Evolutionary conservation across 2,888 invertebrate species (phyloP).

Genomic region (Sesamia inferens): DNA sequence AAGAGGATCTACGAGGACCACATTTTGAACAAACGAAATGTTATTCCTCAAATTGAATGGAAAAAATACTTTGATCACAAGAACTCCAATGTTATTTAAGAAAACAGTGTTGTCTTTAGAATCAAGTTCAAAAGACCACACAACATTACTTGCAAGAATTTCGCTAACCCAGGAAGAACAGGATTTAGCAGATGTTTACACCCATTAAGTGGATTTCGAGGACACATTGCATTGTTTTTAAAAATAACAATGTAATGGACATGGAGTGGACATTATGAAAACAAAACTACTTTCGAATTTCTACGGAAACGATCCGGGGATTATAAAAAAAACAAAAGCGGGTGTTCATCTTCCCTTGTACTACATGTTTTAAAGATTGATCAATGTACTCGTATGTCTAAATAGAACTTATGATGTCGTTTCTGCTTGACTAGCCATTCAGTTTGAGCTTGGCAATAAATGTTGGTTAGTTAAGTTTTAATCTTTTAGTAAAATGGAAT

Average conservation of each 20-base stretch:
- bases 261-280: conserved; percentile 45
- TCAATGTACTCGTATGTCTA: not conserved
- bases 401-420: not conserved
- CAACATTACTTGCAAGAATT: not conserved
- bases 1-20: no score
- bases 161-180: conserved; percentile 22
- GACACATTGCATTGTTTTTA: conserved; percentile 43
- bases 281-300: conserved; percentile 47
- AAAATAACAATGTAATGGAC: conserved; percentile 54
- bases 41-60: not conserved
- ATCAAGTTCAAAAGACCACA: not conserved
- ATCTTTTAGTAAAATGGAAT: not conserved
- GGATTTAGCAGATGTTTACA: conserved; percentile 34
- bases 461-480: not conserved
- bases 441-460: not conserved
- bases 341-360: conserved; percentile 41
- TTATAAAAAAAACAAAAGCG: conserved; percentile 53
- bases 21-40: not conserved
- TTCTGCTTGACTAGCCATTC: not conserved
- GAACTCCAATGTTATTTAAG: not conserved
- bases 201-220: conserved; percentile 16
- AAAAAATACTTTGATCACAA: not conserved
- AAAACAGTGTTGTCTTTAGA: no score
- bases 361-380: not conserved
- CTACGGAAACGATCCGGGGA: conserved; percentile 31